A percentile compares a stretch with the other conserved stretches of the same genome.
These are phyloP conservation scores for Phaethon lepturus DNA, from an alignment of 2,113 vertebrate species.

Conservation along the genomic window DNA sequence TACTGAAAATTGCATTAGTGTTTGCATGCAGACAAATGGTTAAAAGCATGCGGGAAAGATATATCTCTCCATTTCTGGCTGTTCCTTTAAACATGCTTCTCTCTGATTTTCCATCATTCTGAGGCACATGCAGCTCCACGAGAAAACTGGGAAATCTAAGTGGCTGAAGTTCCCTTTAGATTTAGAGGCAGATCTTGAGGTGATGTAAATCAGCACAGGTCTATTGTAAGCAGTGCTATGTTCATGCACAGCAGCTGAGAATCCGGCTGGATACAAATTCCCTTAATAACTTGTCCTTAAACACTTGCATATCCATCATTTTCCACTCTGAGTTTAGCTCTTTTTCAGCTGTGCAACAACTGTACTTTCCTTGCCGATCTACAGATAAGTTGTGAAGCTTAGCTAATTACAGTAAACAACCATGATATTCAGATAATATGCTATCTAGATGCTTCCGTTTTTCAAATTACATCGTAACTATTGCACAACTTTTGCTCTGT, in stretches of 20 bases:
- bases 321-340: neutral
- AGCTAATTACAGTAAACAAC: neutral
- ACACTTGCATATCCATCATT: neutral
- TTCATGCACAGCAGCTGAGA: constrained; percentile 2
- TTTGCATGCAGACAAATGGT: neutral
- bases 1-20: neutral
- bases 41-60: neutral
- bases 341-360: neutral
- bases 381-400: neutral
- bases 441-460: neutral
- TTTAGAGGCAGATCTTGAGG: neutral
- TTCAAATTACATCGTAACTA: neutral
- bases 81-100: neutral
- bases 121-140: neutral
- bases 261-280: neutral
- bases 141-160: neutral
- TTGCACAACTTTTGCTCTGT: neutral
- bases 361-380: neutral
- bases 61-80: neutral
- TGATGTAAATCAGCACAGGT: neutral
- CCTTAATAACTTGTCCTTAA: neutral
- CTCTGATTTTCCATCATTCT: neutral
- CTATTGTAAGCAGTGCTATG: neutral
- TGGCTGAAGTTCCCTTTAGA: neutral
- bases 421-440: neutral